Base-by-base conservation (phyloP, 2,888 invertebrate genomes). In the Axea sp. region DNA sequence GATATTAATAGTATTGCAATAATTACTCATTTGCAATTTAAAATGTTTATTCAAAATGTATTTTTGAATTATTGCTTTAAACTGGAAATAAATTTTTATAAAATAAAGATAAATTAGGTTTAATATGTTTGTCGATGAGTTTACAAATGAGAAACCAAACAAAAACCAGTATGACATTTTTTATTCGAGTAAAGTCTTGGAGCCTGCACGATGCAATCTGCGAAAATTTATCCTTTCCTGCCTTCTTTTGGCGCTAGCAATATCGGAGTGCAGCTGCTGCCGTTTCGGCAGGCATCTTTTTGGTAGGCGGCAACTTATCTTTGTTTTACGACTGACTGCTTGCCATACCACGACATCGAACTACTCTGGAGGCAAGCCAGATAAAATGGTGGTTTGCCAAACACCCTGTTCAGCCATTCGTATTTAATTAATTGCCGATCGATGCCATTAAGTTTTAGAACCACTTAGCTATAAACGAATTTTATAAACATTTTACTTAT, bases 241-340 rank as follows among this genome's bases (percentile, higher is more conserved):
- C 78, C 80, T 78, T 79, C 80, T 85, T 85, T 85, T 83, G 84
- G 83, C 83, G 83, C 81, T 71, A 53, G 60, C 80, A 85, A 84
- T 77, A 78, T 79, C 78, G 80, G 77, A 75, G 79, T 68, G 81
- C 83, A 80, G 84, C 83, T 79, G 82, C 83, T 82, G 83, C 80
- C 77, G 84, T 85, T 85, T 85, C 82, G 84, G 83, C 82, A 82
- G 82, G 83, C 83, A 80, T 59, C 81, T 83, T 79, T 84, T 83
- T 83, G 84, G 86, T 86, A 86, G 86, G 86, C 86, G 86, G 86
- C 84, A 83, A 86, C 86, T 86, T 85, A 83, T 86, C 85, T 85
- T 83, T 85, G 84, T 83, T 86, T 86, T 86, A 86, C 85, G 86
- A 86, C 81, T 82, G 82, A 82, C 83, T 80, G 81, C 80, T 78